These are phyloP conservation scores for Ichneumoninae sp. DNA, from an alignment of 2,888 invertebrate species.

Conservation along the genomic window DNA sequence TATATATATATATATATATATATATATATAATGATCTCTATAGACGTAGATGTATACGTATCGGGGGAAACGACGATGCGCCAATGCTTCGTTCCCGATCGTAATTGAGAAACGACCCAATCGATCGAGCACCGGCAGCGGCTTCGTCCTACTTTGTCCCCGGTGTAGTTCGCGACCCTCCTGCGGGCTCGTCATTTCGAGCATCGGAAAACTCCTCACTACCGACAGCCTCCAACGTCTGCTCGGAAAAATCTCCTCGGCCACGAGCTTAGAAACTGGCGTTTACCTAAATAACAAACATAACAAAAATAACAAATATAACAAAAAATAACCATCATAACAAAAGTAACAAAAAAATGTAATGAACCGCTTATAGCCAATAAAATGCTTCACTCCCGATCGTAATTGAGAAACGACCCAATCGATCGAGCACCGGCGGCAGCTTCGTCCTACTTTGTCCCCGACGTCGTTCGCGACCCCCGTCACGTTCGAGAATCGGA, in stretches of 20 bases:
- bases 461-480: slow-evolving; percentile 20
- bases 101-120: slow-evolving; percentile 57
- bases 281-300: neutral
- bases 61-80: slow-evolving; percentile 7
- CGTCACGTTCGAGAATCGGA: slow-evolving; percentile 21
- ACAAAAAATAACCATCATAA: no score
- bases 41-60: neutral
- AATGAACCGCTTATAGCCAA: no score
- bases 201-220: slow-evolving; percentile 1
- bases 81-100: slow-evolving; percentile 41
- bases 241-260: neutral
- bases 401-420: slow-evolving; percentile 54
- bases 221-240: neutral
- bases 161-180: slow-evolving; percentile 20
- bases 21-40: neutral
- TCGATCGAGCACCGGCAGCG: slow-evolving; percentile 49
- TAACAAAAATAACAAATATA: no score
- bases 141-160: slow-evolving; percentile 51
- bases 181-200: slow-evolving; percentile 32
- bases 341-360: no score
- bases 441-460: slow-evolving; percentile 46
- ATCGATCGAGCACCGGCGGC: slow-evolving; percentile 49
- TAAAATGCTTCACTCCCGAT: slow-evolving; percentile 25
- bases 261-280: neutral
- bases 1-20: neutral